These are phyloP conservation scores for Beaufortia kweichowensis DNA, from an alignment of 2,113 vertebrate genomes.

Conservation along the genomic window DNA sequence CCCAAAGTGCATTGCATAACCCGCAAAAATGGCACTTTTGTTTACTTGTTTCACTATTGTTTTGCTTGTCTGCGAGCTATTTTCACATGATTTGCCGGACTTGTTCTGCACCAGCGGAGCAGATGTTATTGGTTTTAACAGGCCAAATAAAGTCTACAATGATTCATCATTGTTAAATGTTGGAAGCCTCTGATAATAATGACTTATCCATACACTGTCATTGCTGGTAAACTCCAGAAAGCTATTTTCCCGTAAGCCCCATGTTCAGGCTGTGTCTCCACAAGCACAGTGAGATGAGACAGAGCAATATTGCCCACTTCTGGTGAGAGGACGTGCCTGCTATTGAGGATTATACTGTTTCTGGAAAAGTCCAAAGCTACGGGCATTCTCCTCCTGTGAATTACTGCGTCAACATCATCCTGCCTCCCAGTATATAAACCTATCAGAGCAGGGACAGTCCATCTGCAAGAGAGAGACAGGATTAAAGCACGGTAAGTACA, in stretches of 20 bases:
- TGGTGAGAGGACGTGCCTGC: conserved; percentile 22
- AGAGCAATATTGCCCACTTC: conserved; percentile 56
- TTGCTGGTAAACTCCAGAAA: conserved; percentile 27
- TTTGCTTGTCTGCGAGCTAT: neutral
- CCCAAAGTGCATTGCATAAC: conserved; percentile 1
- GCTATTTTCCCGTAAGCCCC: conserved; percentile 21
- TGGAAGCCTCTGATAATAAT: conserved; percentile 1
- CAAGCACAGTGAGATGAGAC: neutral
- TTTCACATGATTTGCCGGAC: neutral
- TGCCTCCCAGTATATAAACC: conserved; percentile 59
- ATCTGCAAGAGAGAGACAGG: neutral
- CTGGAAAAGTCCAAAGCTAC: conserved; percentile 63
- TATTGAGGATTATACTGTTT: conserved; percentile 52
- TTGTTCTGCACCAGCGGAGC: neutral
- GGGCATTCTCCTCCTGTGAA: conserved; percentile 48
- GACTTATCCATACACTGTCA: conserved; percentile 21
- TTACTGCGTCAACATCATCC: conserved; percentile 19
- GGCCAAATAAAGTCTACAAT: conserved; percentile 4
- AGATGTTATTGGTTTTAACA: conserved; percentile 9
- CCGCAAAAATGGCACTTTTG: neutral
- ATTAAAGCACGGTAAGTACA: conserved; percentile 32
- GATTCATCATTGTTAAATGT: conserved; percentile 41
- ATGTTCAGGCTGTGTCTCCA: neutral
- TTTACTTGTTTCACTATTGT: neutral
- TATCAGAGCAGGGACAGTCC: conserved; percentile 1